phyloP scores from a whole-genome alignment of 92 coral and sea anemone genomes.

The Phymanthus crucifer region DNA sequence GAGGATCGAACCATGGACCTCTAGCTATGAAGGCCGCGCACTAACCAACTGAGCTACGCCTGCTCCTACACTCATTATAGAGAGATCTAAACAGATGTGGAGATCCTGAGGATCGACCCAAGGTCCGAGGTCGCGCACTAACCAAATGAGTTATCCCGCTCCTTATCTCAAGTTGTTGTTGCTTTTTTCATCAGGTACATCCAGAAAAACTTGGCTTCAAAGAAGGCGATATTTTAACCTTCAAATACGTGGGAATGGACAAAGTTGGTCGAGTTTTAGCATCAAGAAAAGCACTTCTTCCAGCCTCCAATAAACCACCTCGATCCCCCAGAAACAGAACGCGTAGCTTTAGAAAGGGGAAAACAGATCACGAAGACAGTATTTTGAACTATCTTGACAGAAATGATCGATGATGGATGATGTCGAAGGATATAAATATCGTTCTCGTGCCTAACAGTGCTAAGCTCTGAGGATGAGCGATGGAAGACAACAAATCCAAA shows the following conservation, averaged over 20 bases:
- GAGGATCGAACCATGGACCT: too few species aligned
- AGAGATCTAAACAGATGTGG: too few species aligned
- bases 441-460: not conserved
- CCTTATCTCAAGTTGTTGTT: not conserved
- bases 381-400: conserved; percentile 18
- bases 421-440: not conserved
- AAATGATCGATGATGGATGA: conserved; percentile 7
- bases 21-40: too few species aligned
- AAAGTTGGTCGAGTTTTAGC: conserved; percentile 62
- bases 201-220: conserved; percentile 68
- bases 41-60: too few species aligned
- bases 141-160: not conserved
- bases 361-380: not conserved
- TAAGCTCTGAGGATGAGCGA: too few species aligned
- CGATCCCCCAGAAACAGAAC: conserved; percentile 17
- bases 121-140: too few species aligned
- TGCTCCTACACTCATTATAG: too few species aligned
- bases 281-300: conserved; percentile 86
- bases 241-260: conserved; percentile 83
- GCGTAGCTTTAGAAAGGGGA: conserved; percentile 3
- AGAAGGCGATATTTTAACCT: conserved; percentile 71
- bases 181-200: conserved; percentile 38
- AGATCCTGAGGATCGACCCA: too few species aligned
- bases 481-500: too few species aligned
- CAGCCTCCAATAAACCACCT: conserved; percentile 47